Base-by-base conservation (phyloP, 2,888 invertebrate species). In the Pseudoips prasinana region DNA sequence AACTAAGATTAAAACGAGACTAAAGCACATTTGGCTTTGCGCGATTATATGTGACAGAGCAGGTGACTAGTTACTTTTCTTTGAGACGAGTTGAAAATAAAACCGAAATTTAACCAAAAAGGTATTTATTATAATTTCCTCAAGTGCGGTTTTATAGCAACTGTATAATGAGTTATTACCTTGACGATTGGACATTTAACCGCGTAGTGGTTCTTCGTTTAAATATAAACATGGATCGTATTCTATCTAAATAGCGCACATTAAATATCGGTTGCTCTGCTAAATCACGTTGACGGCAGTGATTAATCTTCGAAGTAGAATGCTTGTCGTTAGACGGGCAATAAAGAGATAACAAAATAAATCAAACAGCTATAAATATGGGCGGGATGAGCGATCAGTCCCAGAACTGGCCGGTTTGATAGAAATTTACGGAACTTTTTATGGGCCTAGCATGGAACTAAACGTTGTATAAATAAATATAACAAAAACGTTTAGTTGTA, bases 311-410 rank as follows among this genome's bases (percentile, higher is more conserved):
- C 70, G 41, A 51, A 80, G 74, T 70, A 85, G 85, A 85, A 86
- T 77, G 84, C 78, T 76, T 87, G 87, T 88, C 87, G 85, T 86
- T 87, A 86, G 81, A 59, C 71, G 48, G 64, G 83, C 84, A 84
- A 86, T 88, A 87, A 87, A 87, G 84, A 80, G 83, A 84, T 86
- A 87, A 86, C 81, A 83, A 85, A 86, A 88, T 88, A 88, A 88
- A 88, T 87, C 87, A 88, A 86, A 86, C 59, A 56, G 74, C 80
- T 74, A 84, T 88, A 86, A 88, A 86, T 86, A 86, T 73, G 63
- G 64, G 44, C 68, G 64, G 75, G 77, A 85, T 81, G 84, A 85
- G 73, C 77, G 78, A 85, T 85, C 84, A 78, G 83, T 76, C 73
- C 82, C 68, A 79, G 78, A 78, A 78, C 73, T 73, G 78, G 76